phyloP scores from a whole-genome alignment of 2,888 invertebrate genomes.

The Rotaria socialis region DNA sequence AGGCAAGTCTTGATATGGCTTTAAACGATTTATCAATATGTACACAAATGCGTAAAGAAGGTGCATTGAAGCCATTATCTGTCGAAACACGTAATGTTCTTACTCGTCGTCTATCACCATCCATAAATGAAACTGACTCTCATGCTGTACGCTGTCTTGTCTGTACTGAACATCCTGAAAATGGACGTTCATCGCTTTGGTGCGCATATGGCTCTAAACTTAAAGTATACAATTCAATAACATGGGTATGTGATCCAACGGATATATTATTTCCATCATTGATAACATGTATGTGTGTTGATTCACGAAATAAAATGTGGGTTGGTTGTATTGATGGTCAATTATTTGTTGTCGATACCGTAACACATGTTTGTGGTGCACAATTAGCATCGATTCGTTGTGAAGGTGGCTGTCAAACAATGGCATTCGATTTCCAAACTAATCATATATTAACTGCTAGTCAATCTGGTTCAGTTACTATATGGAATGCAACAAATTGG shows the following conservation, averaged over 20 bases:
- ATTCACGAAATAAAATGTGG: not conserved
- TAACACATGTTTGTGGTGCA: not conserved
- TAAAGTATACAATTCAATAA: not conserved
- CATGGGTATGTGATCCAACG: not conserved
- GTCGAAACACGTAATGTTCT: not conserved
- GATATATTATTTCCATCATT: not conserved
- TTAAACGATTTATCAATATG: not conserved
- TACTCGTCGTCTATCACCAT: not conserved
- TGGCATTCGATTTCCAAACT: not conserved
- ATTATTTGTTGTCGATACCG: constrained; percentile 20
- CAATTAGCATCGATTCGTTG: not conserved
- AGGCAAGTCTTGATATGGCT: not conserved
- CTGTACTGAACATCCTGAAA: not conserved
- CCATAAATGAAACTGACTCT: not conserved
- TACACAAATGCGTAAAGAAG: not conserved
- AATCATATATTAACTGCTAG: not conserved
- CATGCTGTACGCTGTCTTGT: not conserved
- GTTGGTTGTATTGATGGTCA: not conserved
- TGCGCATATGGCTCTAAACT: constrained; percentile 14
- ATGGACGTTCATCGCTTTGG: constrained; percentile 13
- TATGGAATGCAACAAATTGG: constrained; percentile 4
- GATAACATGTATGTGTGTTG: not conserved
- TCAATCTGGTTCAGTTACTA: not conserved
- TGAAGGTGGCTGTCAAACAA: constrained; percentile 21
- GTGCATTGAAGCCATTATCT: not conserved